A percentile compares a stretch with the other conserved stretches of the same genome.
These are phyloP conservation scores for Toxostoma redivivum DNA, from an alignment of 2,113 vertebrate genomes.

Conservation along the genomic window DNA sequence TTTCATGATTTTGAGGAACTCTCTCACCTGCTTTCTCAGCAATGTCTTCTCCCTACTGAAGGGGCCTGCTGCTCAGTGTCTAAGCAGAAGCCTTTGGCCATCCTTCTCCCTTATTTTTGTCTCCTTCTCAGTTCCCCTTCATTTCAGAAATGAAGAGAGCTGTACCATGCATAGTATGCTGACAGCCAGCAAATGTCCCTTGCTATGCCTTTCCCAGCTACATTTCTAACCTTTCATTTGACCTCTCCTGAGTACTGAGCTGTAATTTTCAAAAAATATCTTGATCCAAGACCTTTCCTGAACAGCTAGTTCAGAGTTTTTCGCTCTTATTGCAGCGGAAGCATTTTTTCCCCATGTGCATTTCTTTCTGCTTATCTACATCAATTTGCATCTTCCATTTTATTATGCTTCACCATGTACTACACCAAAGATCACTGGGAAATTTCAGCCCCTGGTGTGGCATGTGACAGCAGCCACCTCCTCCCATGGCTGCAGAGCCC, in stretches of 20 bases:
- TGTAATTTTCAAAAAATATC: background rate
- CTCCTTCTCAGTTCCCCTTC: background rate
- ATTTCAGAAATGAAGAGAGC: background rate
- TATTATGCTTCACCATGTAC: background rate
- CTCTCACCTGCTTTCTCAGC: background rate
- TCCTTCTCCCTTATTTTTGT: background rate
- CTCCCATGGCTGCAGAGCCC: background rate
- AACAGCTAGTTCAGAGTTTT: background rate
- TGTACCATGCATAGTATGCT: rapidly evolving
- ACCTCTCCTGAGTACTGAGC: background rate
- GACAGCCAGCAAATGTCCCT: background rate
- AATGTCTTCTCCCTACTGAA: background rate
- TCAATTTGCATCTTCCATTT: background rate
- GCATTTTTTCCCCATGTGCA: background rate
- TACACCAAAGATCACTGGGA: background rate
- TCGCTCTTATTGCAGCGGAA: background rate
- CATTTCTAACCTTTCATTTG: background rate
- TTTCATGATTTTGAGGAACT: background rate
- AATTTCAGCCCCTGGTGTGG: background rate
- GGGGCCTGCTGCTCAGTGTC: background rate
- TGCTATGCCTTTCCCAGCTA: background rate
- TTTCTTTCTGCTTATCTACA: background rate
- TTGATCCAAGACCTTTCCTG: background rate
- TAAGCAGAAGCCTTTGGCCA: background rate
- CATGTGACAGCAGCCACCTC: background rate